Evolutionary conservation across 2,797 vertebrate species (phyloP), one percentile per base, ranked within the genome.

Genomic region (Poecilia velifera): DNA sequence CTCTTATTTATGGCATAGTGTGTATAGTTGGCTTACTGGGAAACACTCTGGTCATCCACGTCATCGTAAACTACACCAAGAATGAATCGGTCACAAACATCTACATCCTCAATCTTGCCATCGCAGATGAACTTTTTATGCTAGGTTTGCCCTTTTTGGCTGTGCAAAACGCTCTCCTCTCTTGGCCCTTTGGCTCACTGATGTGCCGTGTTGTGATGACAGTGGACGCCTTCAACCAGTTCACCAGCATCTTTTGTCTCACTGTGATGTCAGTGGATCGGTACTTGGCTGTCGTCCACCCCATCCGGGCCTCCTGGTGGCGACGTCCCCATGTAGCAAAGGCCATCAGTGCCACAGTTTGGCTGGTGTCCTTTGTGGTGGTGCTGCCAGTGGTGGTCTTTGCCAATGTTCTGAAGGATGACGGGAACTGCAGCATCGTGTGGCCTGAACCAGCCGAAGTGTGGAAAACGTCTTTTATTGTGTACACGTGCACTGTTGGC

Each of bases 231-330:
- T 95, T 99, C 88, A 98, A 98, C 93, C 98, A 99, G 89, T 99
- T 99, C 86, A 99, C 98, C 77, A 98, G 97, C 93, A 97, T 98
- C 92, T 99, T 99, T 90, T 99, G 97, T 87, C 94, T 99, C 87
- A 99, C 97, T 0, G 96, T 98, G 84, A 98, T 99, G 98, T 99
- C 98, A 12, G 96, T 98, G 36, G 98, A 99, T 85, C 97, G 98
- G 36, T 99, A 98, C 92, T 90, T 99, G 90, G 98, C 98, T 0
- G 97, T 99, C 2, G 98, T 98, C 76, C 98, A 98, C 77, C 98
- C 98, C 9, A 95, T 99, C 55, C 97, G 96, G 34, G 97, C 97
- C 0, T 96, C 96, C 70, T 96, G 94, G 81, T 99, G 98, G 97
- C 96, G 98, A 0, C 96, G 96, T 0, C 98, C 98, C 0, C 92